Base-by-base conservation (phyloP, 92 coral and sea anemone species). In the Palythoa grandiflora region DNA sequence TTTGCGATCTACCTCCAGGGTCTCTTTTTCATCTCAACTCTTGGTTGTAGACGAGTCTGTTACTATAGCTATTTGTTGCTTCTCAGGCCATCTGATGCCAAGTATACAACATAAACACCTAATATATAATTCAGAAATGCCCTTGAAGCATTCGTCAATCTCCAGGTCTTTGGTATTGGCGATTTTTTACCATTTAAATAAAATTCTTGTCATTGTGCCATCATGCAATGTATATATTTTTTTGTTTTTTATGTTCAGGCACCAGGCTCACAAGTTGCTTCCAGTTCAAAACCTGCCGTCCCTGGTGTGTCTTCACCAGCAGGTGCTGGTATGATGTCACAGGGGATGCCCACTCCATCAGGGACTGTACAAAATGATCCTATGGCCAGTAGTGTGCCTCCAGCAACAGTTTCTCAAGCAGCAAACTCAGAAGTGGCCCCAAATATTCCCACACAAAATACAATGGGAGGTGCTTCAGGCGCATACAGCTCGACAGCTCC, bases 281-380 rank as follows among this genome's bases (percentile, higher is more conserved):
- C 93, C 76, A 83, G 73, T 40, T 79, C 92, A 86, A 83, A 89
- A 38, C 89, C 89, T 21, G 90, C 95, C 14, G 79, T 89, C 0
- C 71, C 87, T n/a, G 86, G 93, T 35, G 96, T 79, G 9, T 79
- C 93, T 17, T 91, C 98, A 13, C 93, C 97, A 9, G 73, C 91
- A 52, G 94, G 89, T 12, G 79, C 75, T 73, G 85, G 86, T 38
- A 68, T 90, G 79, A 90, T 84, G 14, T 89, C 92, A 8, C 96
- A 87, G 78, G 98, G 96, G 3, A 38, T 92, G 51, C 88, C 94
- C 19, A 81, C 60, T 21, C 86, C 86, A 66, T 17, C 86, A 11
- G 86, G 86, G 20, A 21, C 75, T n/a, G 75, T 81, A 36, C 86
- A 44, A 10, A 60, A 78, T 38, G 80, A 84, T 51, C 63, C 53